Evolutionary conservation across 2,797 vertebrate species (phyloP), one percentile per base, ranked within the genome.

Genomic region (Acanthurus lineatus): DNA sequence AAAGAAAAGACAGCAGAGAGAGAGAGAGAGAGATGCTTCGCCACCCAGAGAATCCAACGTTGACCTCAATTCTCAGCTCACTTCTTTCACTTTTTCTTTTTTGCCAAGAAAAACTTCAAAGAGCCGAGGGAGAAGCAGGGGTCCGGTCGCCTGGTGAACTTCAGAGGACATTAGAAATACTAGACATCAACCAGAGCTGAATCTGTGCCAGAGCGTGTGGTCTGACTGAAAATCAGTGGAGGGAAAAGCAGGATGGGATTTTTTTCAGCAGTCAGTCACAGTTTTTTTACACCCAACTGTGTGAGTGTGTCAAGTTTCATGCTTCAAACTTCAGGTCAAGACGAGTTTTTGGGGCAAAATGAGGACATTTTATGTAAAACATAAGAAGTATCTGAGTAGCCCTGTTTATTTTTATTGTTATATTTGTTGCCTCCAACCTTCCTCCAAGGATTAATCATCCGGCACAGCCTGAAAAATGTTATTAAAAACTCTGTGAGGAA

Each of bases 51-150:
- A 84, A 86, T 86, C 83, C 63, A 48, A 19, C 16, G 17, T 58
- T 91, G 91, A 91, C 89, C 91, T 83, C 52, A 69, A 93, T 92
- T 88, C 85, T 74, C 32, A 42, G 67, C 72, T 86, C 28, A 19
- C 79, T 32, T 73, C 72, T 68, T 38, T 40, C 47, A 12, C 65
- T 77, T 79, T 47, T 45, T 48, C 57, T 40, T 64, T 68, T 76
- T 62, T 22, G 58, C 32, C 0, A 38, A 62, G 77, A 65, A 52
- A 19, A 79, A 82, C 85, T 91, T 91, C 79, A 92, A 86, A 91
- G 88, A 17, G 74, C 65, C 1, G 69, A 6, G 60, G 59, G 73
- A 53, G 68, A 81, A 60, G 75, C 66, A 42, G 76, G 69, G 68
- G 65, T 75, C 77, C 16, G 66, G 74, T 77, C n/a, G 66, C 67